A percentile compares a stretch with the other conserved stretches of the same genome.
phyloP scores from a whole-genome alignment of 2,888 invertebrate species.

The Tetanocera ferruginea region DNA sequence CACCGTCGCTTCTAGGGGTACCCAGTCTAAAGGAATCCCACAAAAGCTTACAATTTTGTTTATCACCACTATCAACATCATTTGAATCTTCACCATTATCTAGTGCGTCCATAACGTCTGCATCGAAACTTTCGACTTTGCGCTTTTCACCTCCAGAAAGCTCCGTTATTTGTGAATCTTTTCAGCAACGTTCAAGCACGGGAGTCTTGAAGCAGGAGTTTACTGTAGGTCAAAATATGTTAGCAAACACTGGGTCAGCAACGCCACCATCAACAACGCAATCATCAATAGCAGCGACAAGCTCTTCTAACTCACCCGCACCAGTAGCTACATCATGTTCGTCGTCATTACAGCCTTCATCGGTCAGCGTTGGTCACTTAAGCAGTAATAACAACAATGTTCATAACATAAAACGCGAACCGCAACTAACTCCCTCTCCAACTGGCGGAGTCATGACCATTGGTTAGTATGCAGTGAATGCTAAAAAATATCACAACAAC shows the following conservation, averaged over 20 bases:
- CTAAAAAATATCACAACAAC: background rate
- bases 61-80: slow-evolving; percentile 18
- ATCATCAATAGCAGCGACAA: slow-evolving; percentile 9
- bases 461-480: background rate
- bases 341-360: slow-evolving; percentile 6
- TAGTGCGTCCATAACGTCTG: background rate
- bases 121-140: background rate
- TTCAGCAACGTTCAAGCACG: background rate
- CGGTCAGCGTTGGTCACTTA: slow-evolving; percentile 7
- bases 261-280: background rate
- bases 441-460: background rate
- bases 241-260: slow-evolving; percentile 8
- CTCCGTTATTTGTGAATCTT: background rate
- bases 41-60: slow-evolving; percentile 3
- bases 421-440: slow-evolving; percentile 35
- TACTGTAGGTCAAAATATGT: slow-evolving; percentile 23
- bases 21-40: slow-evolving; percentile 6
- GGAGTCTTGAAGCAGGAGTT: background rate
- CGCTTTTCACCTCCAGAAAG: slow-evolving; percentile 1
- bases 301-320: slow-evolving; percentile 24
- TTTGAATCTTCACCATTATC: background rate
- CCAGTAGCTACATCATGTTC: slow-evolving; percentile 7
- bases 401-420: slow-evolving; percentile 41
- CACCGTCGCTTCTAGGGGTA: slow-evolving; percentile 23
- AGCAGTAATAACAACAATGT: slow-evolving; percentile 25